These are phyloP conservation scores for Acinonyx jubatus DNA, from an alignment of 2,113 vertebrate genomes.

Conservation along the genomic window DNA sequence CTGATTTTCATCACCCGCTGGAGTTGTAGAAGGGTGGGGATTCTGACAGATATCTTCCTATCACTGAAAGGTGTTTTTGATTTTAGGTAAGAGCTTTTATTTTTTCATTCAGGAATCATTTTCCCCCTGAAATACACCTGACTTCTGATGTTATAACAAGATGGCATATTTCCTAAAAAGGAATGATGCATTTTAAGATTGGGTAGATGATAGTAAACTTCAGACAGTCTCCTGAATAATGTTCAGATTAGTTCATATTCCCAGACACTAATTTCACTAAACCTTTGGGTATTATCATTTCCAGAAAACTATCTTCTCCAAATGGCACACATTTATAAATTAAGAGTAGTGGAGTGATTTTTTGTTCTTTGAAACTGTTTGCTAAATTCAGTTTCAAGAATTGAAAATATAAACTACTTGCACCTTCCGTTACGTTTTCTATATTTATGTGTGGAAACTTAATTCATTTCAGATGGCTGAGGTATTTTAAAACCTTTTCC, in stretches of 20 bases:
- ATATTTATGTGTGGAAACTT: background rate
- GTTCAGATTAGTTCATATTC: background rate
- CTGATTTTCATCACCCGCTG: constrained; percentile 9
- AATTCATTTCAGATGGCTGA: background rate
- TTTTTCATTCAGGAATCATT: constrained; percentile 10
- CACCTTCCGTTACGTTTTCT: constrained; percentile 22
- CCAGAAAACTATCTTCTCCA: background rate
- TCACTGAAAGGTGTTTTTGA: background rate
- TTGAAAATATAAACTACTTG: constrained; percentile 47
- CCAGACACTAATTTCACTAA: constrained; percentile 10
- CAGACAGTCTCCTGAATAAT: background rate
- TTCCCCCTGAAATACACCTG: background rate
- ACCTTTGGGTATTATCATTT: background rate
- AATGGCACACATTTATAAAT: constrained; percentile 23
- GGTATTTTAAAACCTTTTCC: constrained; percentile 24
- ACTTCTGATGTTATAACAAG: background rate
- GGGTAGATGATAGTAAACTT: constrained; percentile 1
- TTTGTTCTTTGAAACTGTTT: constrained; percentile 44
- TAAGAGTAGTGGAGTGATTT: background rate
- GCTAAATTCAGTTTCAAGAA: constrained; percentile 27
- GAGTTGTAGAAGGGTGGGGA: background rate
- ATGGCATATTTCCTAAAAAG: background rate
- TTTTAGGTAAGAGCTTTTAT: constrained; percentile 9
- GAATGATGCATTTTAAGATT: constrained; percentile 30
- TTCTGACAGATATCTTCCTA: constrained; percentile 20